Evolutionary conservation across 2,113 vertebrate genomes (phyloP).

Genomic region (Cottus gobio): DNA sequence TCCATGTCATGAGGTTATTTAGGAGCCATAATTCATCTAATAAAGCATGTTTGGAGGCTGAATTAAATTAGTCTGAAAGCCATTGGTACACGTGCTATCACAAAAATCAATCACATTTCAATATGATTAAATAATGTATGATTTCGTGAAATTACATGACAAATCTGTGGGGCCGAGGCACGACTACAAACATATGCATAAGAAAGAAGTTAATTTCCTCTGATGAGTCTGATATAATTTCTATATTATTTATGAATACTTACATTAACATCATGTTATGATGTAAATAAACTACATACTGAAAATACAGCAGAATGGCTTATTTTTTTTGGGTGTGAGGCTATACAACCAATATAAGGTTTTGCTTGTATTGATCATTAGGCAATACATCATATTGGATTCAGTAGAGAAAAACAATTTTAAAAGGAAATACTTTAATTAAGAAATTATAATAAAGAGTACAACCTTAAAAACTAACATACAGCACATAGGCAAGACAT

Average conservation of each 20-base stretch:
- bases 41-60: constrained; percentile 68
- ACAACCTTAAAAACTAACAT: constrained; percentile 60
- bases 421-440: constrained; percentile 76
- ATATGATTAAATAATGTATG: constrained; percentile 71
- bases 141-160: constrained; percentile 56
- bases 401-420: constrained; percentile 25
- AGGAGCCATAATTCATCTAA: constrained; percentile 75
- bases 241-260: constrained; percentile 40
- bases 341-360: not conserved
- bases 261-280: not conserved
- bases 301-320: not conserved
- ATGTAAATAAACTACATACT: not conserved
- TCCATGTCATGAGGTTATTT: constrained; percentile 73
- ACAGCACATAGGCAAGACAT: constrained; percentile 62
- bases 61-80: constrained; percentile 72
- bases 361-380: not conserved
- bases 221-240: constrained; percentile 25
- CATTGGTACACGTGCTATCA: constrained; percentile 42
- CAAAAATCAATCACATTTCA: constrained; percentile 61
- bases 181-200: not conserved
- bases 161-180: constrained; percentile 27
- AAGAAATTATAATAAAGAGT: constrained; percentile 75
- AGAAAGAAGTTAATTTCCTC: not conserved
- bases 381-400: not conserved
- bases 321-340: not conserved